Percentiles rank a stretch among this genome's conserved stretches.
phyloP scores from a whole-genome alignment of 1,140 invertebrate genomes.

The Eurosta solidaginis region DNA sequence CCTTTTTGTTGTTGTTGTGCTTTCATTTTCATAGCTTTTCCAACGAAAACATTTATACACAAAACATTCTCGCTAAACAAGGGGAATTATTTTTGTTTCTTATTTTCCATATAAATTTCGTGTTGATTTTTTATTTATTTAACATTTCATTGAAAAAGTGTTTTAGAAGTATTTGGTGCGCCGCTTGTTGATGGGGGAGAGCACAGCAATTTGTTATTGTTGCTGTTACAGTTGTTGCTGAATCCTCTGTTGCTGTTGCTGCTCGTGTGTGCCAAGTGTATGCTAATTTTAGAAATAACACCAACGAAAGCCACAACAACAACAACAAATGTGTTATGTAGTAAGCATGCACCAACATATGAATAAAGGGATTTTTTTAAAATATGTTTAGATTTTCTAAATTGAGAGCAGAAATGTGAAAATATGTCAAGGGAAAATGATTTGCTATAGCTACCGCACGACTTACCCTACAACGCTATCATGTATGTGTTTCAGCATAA shows the following conservation, averaged over 20 bases:
- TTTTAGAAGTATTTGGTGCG: background rate
- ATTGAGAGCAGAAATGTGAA: background rate
- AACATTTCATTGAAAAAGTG: constrained; percentile 22
- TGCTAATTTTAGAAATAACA: background rate
- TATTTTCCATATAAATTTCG: constrained; percentile 4
- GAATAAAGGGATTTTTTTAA: background rate
- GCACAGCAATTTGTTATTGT: background rate
- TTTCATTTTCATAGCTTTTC: background rate
- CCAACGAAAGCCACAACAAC: background rate
- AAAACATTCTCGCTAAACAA: background rate
- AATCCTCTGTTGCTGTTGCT: background rate
- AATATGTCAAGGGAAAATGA: constrained; percentile 7
- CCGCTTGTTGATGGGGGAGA: background rate
- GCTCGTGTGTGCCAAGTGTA: background rate
- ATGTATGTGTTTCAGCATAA: constrained; percentile 10
- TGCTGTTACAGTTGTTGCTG: background rate
- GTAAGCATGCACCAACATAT: background rate
- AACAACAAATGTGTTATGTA: background rate
- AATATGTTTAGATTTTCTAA: background rate
- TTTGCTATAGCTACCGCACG: background rate
- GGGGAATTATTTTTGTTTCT: background rate
- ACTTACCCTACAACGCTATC: background rate
- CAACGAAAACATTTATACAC: background rate
- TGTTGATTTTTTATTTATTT: constrained; percentile 19
- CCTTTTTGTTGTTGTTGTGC: background rate